Evolutionary conservation across 2,888 invertebrate genomes (phyloP), one percentile per base, ranked within the genome.

Genomic region (Acleris literana): DNA sequence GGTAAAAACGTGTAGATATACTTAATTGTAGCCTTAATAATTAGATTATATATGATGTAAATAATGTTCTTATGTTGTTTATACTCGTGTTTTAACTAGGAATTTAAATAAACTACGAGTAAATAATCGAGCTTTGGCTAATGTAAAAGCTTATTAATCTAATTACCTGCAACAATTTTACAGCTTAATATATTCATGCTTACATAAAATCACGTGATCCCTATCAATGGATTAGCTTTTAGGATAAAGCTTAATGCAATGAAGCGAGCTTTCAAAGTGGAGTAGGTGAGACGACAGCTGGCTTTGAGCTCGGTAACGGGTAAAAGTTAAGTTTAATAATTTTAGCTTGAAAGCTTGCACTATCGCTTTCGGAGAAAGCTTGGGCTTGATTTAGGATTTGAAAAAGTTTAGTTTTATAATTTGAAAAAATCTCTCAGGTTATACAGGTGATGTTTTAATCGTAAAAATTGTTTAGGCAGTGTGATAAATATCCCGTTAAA

Each of bases 311-410:
- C 70, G 75, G 81, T 77, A 75, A 77, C 72, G 73, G 74, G 81
- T 77, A 82, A 82, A 86, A 89, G 84, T 87, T 83, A 80, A 83
- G 86, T 86, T 87, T 87, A 86, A 90, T 88, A 89, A 91, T 87
- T 91, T 91, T 86, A 91, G 87, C 89, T 87, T 88, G 87, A 91
- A 91, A 92, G 89, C 91, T 85, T 82, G 78, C 82, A 79, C 85
- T 88, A 86, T 85, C 88, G 83, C 82, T 85, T 81, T 84, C 85
- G 78, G 77, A 83, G 81, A 84, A 87, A 82, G 87, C 86, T 87
- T 81, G 82, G 77, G 86, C 85, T 88, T 81, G 82, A 76, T 81
- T 84, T 86, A 85, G 83, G 83, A 87, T 88, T 88, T 88, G 89
- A 44, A 56, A 44, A 56, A n/a, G 22, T 39, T 39, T 25, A 25